Percentiles rank a stretch among this genome's conserved stretches.
Conservation (phyloP, 1,140 invertebrate species). For the Gryon sp. region DNA sequence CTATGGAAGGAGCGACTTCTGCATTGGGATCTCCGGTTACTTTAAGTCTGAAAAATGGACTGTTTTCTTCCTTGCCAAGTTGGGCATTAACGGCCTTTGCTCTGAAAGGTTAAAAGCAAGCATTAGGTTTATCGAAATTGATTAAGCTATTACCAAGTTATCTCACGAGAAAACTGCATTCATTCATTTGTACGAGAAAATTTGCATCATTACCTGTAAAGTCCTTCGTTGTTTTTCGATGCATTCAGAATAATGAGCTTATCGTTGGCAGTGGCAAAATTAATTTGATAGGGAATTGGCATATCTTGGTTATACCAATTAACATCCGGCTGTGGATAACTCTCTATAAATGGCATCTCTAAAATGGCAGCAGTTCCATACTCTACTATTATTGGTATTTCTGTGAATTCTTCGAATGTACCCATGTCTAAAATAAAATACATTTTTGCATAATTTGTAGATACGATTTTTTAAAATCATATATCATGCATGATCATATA, state of each 20-base stretch:
- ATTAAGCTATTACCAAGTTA: slow-evolving; percentile 2
- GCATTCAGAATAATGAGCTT: slow-evolving; percentile 88
- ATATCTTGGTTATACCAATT: slow-evolving; percentile 90
- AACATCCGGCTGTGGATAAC: slow-evolving; percentile 89
- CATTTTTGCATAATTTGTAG: slow-evolving; percentile 9
- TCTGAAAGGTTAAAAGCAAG: slow-evolving; percentile 74
- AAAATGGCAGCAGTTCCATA: slow-evolving; percentile 90
- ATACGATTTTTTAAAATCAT: too few relatives aligned
- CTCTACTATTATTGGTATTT: slow-evolving; percentile 84
- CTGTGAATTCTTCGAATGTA: slow-evolving; percentile 85
- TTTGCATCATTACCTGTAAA: slow-evolving; percentile 83
- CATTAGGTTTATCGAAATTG: slow-evolving; percentile 16
- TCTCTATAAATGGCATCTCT: slow-evolving; percentile 89
- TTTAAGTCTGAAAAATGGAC: slow-evolving; percentile 88
- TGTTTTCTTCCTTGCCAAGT: slow-evolving; percentile 91
- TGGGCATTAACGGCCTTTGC: slow-evolving; percentile 92
- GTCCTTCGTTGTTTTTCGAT: slow-evolving; percentile 85
- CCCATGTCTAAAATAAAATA: slow-evolving; percentile 86
- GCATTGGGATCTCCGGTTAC: slow-evolving; percentile 84
- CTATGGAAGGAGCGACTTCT: slow-evolving; percentile 90
- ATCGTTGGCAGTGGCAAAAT: slow-evolving; percentile 87
- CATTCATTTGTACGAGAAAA: background rate
- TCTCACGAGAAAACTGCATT: background rate
- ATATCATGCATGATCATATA: too few relatives aligned
- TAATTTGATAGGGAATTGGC: slow-evolving; percentile 86